Percentiles rank a stretch among this genome's conserved stretches.
Conservation (phyloP, 2,888 invertebrate species). For the Neuroscelio doddi region DNA sequence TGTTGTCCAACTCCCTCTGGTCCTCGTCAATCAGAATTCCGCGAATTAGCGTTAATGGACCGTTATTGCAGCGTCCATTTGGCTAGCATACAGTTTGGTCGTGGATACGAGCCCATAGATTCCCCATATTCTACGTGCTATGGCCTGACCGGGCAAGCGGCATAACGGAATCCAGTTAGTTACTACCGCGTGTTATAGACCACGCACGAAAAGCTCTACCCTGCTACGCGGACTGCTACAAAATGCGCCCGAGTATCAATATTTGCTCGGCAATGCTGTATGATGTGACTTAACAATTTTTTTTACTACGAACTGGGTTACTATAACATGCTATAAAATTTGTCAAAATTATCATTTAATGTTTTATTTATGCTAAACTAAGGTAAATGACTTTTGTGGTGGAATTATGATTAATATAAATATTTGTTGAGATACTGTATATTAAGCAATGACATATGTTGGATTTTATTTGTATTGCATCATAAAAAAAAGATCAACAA, state of each 20-base stretch:
- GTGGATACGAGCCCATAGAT: conserved; percentile 71
- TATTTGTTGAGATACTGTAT: too few species aligned
- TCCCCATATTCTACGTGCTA: conserved; percentile 69
- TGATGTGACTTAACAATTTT: background rate
- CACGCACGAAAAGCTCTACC: conserved; percentile 59
- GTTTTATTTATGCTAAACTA: too few species aligned
- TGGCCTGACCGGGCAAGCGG: conserved; percentile 62
- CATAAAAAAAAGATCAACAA: too few species aligned
- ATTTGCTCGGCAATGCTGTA: conserved; percentile 10
- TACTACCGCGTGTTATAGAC: conserved; percentile 68
- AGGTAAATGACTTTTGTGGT: too few species aligned
- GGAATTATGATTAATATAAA: too few species aligned
- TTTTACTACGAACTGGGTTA: background rate
- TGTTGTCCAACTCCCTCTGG: conserved; percentile 55
- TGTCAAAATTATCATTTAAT: too few species aligned
- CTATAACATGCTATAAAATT: too few species aligned
- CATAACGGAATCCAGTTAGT: conserved; percentile 71
- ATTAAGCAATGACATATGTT: too few species aligned
- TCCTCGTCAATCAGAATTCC: conserved; percentile 72
- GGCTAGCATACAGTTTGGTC: conserved; percentile 70
- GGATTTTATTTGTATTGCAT: too few species aligned
- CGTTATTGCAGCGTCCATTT: conserved; percentile 73
- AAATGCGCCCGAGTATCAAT: conserved; percentile 31
- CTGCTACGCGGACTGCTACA: conserved; percentile 56
- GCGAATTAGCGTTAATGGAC: conserved; percentile 73